Evolutionary conservation across 2,888 invertebrate genomes (phyloP).

Genomic region (Callimorpha dominula): DNA sequence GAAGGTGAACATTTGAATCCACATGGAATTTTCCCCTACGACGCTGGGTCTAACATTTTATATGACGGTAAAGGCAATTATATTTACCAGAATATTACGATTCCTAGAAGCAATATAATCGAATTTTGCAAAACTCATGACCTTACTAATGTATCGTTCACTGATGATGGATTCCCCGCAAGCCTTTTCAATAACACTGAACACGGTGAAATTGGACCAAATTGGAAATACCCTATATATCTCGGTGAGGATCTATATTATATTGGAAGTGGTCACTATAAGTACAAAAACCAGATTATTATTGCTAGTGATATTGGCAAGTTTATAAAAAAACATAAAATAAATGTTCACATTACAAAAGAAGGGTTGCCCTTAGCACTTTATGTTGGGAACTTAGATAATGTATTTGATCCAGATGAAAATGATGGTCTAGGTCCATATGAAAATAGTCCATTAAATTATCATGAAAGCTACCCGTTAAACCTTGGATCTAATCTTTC

Average conservation of each 20-base stretch:
- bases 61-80: conserved; percentile 1
- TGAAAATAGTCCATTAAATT: neutral
- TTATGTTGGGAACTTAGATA: neutral
- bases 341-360: neutral
- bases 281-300: neutral
- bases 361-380: neutral
- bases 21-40: neutral
- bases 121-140: conserved; percentile 2
- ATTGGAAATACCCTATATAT: neutral
- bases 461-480: neutral
- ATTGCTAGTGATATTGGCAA: neutral
- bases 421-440: neutral
- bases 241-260: neutral
- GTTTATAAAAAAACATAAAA: neutral
- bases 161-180: neutral
- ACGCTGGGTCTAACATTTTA: neutral
- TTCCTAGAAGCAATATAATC: neutral
- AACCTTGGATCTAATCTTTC: neutral
- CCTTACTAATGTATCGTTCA: neutral
- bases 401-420: neutral
- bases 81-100: neutral
- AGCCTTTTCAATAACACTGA: neutral
- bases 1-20: neutral
- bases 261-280: neutral
- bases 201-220: neutral